Conservation (phyloP, 2,797 vertebrate genomes). For the Psittacula derbiana region DNA sequence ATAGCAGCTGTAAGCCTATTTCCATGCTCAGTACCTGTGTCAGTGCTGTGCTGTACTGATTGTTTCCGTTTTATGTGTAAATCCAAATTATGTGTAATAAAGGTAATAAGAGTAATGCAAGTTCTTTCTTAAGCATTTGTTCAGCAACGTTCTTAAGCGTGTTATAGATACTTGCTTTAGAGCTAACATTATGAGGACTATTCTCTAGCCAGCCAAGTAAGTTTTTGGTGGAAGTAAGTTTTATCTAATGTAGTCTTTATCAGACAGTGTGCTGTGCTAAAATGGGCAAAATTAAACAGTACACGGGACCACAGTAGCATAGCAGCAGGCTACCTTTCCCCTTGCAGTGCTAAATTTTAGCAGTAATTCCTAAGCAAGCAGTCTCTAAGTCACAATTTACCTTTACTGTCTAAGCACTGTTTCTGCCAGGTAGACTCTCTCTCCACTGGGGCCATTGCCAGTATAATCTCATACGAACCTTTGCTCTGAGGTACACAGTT, state of each 20-base stretch:
- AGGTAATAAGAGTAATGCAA: background rate
- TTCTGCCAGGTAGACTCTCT: background rate
- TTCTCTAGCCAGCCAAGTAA: background rate
- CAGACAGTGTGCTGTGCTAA: background rate
- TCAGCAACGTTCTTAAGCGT: background rate
- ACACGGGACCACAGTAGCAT: background rate
- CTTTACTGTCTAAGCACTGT: background rate
- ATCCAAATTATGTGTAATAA: background rate
- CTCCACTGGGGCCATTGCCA: background rate
- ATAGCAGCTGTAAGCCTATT: background rate
- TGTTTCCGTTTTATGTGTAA: background rate
- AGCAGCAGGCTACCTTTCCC: background rate
- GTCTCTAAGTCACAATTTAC: background rate
- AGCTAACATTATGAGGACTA: background rate
- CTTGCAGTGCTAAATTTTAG: background rate
- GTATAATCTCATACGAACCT: background rate
- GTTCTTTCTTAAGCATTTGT: background rate
- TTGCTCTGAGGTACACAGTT: background rate
- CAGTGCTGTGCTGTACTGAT: background rate
- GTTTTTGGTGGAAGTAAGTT: background rate
- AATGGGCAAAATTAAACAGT: background rate
- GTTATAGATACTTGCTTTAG: background rate
- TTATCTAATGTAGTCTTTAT: background rate
- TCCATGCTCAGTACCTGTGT: background rate
- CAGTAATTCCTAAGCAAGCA: background rate